phyloP scores from a whole-genome alignment of 2,888 invertebrate species.

The Sabatieria punctata region DNA sequence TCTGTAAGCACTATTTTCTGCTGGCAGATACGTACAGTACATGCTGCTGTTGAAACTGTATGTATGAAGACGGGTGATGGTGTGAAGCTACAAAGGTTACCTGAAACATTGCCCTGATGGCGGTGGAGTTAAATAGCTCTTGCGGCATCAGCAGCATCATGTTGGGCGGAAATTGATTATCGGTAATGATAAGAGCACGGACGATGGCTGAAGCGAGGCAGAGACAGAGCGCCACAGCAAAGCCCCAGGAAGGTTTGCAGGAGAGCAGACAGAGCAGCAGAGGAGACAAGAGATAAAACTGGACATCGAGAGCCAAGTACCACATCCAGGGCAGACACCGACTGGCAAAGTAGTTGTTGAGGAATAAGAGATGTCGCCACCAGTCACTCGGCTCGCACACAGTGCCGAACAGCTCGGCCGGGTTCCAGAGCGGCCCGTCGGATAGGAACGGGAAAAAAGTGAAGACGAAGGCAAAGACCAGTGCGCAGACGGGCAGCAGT shows the following conservation, averaged over 20 bases:
- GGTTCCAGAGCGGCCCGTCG: constrained; percentile 11
- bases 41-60: too few species aligned
- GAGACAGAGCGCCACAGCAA: not conserved
- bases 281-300: constrained; percentile 15
- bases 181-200: not conserved
- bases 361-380: constrained; percentile 16
- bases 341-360: constrained; percentile 16
- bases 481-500: constrained; percentile 10
- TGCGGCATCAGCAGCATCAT: constrained; percentile 2
- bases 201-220: not conserved
- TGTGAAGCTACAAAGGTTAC: too few species aligned
- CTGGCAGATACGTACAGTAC: too few species aligned
- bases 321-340: constrained; percentile 21
- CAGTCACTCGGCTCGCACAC: constrained; percentile 13
- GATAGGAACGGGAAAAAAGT: constrained; percentile 4
- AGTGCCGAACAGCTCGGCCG: constrained; percentile 16
- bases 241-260: not conserved
- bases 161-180: not conserved
- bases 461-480: constrained; percentile 7
- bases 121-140: constrained; percentile 1
- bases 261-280: not conserved
- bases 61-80: too few species aligned
- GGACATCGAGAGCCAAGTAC: constrained; percentile 19
- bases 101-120: too few species aligned
- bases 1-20: too few species aligned